Evolutionary conservation across 1,140 invertebrate genomes (phyloP).

Genomic region (Wiebesia pumilae): DNA sequence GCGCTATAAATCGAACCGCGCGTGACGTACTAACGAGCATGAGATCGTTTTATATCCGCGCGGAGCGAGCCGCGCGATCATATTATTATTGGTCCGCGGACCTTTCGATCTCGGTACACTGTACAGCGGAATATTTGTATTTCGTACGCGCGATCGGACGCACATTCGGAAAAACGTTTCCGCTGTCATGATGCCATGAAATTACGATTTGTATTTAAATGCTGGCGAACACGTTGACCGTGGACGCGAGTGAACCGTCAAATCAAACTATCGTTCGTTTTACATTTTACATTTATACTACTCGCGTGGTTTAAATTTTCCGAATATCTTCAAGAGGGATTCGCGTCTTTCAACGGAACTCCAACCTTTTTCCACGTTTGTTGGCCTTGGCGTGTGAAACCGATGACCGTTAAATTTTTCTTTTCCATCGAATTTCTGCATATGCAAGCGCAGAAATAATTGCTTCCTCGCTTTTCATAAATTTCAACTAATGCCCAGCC

Average conservation of each 20-base stretch:
- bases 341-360: too few relatives aligned
- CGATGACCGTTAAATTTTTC: too few relatives aligned
- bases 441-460: background rate
- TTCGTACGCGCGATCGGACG: background rate
- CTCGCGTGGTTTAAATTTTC: too few relatives aligned
- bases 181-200: background rate
- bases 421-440: too few relatives aligned
- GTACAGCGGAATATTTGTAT: background rate
- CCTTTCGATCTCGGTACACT: background rate
- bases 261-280: background rate
- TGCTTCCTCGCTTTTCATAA: background rate
- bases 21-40: constrained; percentile 40
- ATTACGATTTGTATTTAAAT: background rate
- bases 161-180: background rate
- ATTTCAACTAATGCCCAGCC: background rate
- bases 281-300: too few relatives aligned
- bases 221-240: background rate
- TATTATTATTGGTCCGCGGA: constrained; percentile 28
- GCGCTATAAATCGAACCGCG: constrained; percentile 29
- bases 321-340: background rate
- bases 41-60: constrained; percentile 30
- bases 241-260: background rate
- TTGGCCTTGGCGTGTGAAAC: too few relatives aligned
- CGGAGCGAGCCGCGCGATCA: background rate
- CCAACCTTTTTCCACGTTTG: too few relatives aligned